phyloP scores from a whole-genome alignment of 1,140 invertebrate species.

The Sarcophaga peregrina region DNA sequence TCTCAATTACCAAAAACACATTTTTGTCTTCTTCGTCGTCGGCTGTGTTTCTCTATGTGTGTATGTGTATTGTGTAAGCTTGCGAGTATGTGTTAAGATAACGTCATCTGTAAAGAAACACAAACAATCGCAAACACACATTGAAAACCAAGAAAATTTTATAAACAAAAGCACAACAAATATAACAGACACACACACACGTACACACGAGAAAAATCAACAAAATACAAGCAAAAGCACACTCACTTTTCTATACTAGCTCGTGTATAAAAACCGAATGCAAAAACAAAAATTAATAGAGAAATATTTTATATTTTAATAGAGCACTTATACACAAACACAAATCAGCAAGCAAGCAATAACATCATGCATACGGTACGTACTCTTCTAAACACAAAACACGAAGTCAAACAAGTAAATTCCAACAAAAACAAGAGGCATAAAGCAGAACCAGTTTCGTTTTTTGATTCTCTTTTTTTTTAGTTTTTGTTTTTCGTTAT shows the following conservation, averaged over 20 bases:
- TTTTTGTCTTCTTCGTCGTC: background rate
- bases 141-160: background rate
- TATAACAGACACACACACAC: constrained; percentile 3
- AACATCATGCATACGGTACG: too few relatives aligned
- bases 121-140: background rate
- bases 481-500: too few relatives aligned
- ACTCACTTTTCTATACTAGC: background rate
- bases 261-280: background rate
- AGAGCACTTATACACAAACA: background rate
- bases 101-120: constrained; percentile 39
- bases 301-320: constrained; percentile 5
- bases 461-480: background rate
- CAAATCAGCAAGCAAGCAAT: too few relatives aligned
- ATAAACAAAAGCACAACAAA: constrained; percentile 9
- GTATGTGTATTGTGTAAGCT: too few relatives aligned
- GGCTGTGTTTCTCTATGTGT: too few relatives aligned
- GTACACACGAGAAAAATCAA: background rate
- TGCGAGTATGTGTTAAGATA: constrained; percentile 21
- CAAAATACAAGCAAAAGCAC: background rate
- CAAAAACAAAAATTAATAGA: background rate
- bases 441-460: constrained; percentile 5
- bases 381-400: too few relatives aligned
- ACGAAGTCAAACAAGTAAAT: background rate
- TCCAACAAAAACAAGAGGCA: background rate
- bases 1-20: constrained; percentile 36